Conservation (phyloP, 2,797 vertebrate genomes). For the Varecia variegata region DNA sequence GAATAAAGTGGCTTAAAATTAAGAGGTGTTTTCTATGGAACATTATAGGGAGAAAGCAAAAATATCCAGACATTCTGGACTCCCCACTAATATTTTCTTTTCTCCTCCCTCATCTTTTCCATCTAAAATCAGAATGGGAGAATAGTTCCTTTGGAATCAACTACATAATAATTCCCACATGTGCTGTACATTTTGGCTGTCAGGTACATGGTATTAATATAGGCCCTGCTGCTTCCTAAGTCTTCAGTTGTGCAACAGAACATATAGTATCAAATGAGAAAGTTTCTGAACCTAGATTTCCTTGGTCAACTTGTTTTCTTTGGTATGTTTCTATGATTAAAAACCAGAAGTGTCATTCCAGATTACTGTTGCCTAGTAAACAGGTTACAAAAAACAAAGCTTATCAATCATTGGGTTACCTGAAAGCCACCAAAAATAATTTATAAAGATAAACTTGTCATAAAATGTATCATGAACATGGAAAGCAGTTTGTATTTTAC, state of each 20-base stretch:
- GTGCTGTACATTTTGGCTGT: background rate
- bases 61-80: background rate
- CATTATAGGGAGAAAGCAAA: background rate
- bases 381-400: background rate
- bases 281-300: background rate
- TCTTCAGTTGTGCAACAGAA: background rate
- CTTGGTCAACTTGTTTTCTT: background rate
- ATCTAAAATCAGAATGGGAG: background rate
- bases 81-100: background rate
- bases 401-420: background rate
- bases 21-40: background rate
- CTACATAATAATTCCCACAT: background rate
- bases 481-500: background rate
- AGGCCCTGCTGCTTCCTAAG: accelerated
- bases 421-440: background rate
- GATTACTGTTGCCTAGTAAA: background rate
- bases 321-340: background rate
- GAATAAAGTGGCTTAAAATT: background rate
- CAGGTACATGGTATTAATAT: background rate
- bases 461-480: background rate
- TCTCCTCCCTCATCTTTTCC: background rate
- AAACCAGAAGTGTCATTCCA: background rate
- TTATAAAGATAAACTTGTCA: background rate
- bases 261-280: background rate
- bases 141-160: background rate